Conservation (phyloP, 1,140 invertebrate species). For the Drosophila bocki region DNA sequence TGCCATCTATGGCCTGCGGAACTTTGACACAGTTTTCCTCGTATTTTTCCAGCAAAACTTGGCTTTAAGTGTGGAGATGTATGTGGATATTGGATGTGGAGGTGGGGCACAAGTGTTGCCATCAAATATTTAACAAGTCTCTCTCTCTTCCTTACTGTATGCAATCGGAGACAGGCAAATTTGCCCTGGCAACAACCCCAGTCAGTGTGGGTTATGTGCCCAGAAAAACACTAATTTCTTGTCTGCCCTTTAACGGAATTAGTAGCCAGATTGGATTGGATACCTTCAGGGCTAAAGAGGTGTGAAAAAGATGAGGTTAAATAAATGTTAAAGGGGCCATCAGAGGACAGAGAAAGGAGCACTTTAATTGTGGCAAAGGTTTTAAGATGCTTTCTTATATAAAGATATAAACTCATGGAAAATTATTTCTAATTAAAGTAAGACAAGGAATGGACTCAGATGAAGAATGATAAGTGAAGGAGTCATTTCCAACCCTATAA, state of each 20-base stretch:
- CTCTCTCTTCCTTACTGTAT: background rate
- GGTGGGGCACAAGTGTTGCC: constrained; percentile 17
- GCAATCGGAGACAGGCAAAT: constrained; percentile 41
- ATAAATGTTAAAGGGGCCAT: background rate
- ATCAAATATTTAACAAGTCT: constrained; percentile 45
- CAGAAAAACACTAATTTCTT: constrained; percentile 21
- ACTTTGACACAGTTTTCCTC: constrained; percentile 46
- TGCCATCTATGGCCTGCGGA: constrained; percentile 33
- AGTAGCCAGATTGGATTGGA: constrained; percentile 8
- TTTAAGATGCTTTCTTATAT: too few relatives aligned
- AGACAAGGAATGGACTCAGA: too few relatives aligned
- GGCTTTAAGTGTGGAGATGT: constrained; percentile 23
- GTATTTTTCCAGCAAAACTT: constrained; percentile 31
- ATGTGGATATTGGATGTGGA: constrained; percentile 4
- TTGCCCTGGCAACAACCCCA: constrained; percentile 4
- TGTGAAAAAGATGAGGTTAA: constrained; percentile 14
- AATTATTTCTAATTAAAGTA: too few relatives aligned
- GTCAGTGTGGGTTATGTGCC: constrained; percentile 21
- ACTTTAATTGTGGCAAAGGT: background rate
- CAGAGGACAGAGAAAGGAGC: background rate
- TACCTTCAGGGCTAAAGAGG: background rate
- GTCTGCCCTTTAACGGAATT: constrained; percentile 6
- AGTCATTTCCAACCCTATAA: too few relatives aligned
- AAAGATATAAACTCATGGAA: too few relatives aligned
- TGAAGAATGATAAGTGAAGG: too few relatives aligned